phyloP scores from a whole-genome alignment of 2,113 vertebrate species.

The Hirundichthys speculiger region DNA sequence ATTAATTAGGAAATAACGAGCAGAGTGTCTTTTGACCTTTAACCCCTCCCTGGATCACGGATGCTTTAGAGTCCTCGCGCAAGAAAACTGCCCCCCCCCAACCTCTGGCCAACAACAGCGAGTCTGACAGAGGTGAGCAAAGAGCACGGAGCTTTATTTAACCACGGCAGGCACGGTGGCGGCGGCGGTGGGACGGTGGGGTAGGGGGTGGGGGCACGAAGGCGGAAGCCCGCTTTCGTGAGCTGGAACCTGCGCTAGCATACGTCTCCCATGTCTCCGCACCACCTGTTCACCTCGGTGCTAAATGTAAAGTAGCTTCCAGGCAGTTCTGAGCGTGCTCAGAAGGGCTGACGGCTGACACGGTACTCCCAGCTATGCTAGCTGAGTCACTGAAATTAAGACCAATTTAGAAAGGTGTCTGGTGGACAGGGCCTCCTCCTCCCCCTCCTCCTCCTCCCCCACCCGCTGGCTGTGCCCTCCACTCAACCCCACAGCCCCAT shows the following conservation, averaged over 20 bases:
- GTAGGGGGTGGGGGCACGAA: neutral
- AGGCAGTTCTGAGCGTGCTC: constrained; percentile 49
- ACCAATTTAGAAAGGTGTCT: constrained; percentile 84
- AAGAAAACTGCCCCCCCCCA: constrained; percentile 59
- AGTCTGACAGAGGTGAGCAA: constrained; percentile 52
- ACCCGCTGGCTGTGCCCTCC: constrained; percentile 26
- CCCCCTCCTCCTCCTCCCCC: constrained; percentile 6
- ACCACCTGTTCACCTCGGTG: constrained; percentile 75
- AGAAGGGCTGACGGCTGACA: constrained; percentile 58
- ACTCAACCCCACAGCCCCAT: constrained; percentile 35
- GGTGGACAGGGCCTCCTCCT: constrained; percentile 65
- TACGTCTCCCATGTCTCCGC: constrained; percentile 29
- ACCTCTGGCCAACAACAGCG: constrained; percentile 43
- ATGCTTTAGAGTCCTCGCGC: constrained; percentile 33
- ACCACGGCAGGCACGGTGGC: constrained; percentile 41
- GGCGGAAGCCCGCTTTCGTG: constrained; percentile 27
- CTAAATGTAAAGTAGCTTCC: constrained; percentile 70
- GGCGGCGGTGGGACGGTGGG: no score
- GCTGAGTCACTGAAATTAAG: constrained; percentile 86
- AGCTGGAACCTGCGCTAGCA: constrained; percentile 26
- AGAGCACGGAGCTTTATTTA: constrained; percentile 74
- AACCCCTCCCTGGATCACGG: constrained; percentile 29
- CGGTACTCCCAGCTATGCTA: constrained; percentile 76
- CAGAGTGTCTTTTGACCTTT: constrained; percentile 45
- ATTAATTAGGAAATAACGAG: constrained; percentile 16